phyloP scores from a whole-genome alignment of 2,797 vertebrate species.

The Staurois parvus region DNA sequence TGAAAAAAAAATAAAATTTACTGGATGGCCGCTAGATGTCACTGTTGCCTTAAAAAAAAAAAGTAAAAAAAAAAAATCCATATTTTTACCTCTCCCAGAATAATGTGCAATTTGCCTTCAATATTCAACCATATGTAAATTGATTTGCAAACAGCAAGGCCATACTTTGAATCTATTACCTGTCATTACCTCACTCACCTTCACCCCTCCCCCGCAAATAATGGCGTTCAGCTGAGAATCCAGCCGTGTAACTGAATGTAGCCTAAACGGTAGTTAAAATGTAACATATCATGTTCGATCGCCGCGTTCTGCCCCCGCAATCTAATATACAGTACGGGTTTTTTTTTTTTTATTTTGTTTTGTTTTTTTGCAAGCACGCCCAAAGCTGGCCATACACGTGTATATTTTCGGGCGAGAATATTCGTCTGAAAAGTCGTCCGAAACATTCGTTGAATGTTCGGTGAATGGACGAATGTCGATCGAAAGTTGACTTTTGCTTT shows the following conservation, averaged over 20 bases:
- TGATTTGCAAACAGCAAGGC: slow-evolving; percentile 53
- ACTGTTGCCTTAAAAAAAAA: slow-evolving; percentile 27
- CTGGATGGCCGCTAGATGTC: slow-evolving; percentile 48
- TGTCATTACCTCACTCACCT: slow-evolving; percentile 53
- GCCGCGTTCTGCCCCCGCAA: background rate
- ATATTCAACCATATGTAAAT: slow-evolving; percentile 47
- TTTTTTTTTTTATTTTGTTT: too few relatives aligned
- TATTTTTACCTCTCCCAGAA: background rate
- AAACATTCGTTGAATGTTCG: too few relatives aligned
- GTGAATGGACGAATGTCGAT: too few relatives aligned
- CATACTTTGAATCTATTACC: slow-evolving; percentile 56
- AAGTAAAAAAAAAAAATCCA: too few relatives aligned
- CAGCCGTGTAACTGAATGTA: background rate
- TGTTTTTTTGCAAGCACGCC: too few relatives aligned
- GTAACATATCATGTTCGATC: background rate
- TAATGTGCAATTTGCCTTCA: slow-evolving; percentile 28
- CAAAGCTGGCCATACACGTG: too few relatives aligned
- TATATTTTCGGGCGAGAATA: too few relatives aligned
- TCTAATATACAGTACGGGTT: background rate
- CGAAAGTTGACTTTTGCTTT: too few relatives aligned
- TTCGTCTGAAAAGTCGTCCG: too few relatives aligned
- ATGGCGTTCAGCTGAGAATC: slow-evolving; percentile 16
- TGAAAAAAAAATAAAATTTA: too few relatives aligned
- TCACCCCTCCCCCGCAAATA: slow-evolving; percentile 28
- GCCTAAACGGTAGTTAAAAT: background rate